Percentiles rank a stretch among this genome's conserved stretches.
Evolutionary conservation across 2,888 invertebrate species (phyloP).

Genomic region (Aporophyla lueneburgensis): DNA sequence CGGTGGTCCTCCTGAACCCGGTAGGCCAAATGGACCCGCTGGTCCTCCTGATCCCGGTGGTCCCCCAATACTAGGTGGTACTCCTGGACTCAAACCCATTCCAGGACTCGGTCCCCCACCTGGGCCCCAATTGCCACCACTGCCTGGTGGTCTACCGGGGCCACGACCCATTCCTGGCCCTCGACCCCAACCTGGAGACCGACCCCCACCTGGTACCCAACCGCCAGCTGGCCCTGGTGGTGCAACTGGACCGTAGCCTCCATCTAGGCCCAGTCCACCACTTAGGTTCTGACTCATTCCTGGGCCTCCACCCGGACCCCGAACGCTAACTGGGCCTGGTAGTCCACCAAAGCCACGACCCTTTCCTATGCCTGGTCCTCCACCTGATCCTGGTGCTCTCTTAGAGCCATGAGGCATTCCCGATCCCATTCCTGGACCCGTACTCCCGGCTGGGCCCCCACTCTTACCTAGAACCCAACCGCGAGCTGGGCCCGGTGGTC

Average conservation of each 20-base stretch:
- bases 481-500: conserved; percentile 7
- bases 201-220: no score
- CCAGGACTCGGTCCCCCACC: no score
- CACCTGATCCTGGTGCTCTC: no score
- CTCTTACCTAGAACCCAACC: conserved; percentile 12
- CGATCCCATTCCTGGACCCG: background rate
- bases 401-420: background rate
- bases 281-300: no score
- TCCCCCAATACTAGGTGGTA: background rate
- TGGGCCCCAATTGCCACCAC: no score
- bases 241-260: background rate
- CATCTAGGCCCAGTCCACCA: no score
- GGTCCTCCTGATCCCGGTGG: no score
- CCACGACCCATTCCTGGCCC: background rate
- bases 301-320: no score
- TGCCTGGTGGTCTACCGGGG: background rate
- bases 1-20: background rate
- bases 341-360: no score
- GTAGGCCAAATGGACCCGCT: background rate
- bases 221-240: background rate
- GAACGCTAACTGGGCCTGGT: no score
- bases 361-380: no score
- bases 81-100: no score
- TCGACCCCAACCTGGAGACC: background rate
- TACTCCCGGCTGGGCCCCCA: background rate